A percentile compares a stretch with the other conserved stretches of the same genome.
These are phyloP conservation scores for Bhutanitis thaidina DNA, from an alignment of 2,888 invertebrate genomes.

Conservation along the genomic window DNA sequence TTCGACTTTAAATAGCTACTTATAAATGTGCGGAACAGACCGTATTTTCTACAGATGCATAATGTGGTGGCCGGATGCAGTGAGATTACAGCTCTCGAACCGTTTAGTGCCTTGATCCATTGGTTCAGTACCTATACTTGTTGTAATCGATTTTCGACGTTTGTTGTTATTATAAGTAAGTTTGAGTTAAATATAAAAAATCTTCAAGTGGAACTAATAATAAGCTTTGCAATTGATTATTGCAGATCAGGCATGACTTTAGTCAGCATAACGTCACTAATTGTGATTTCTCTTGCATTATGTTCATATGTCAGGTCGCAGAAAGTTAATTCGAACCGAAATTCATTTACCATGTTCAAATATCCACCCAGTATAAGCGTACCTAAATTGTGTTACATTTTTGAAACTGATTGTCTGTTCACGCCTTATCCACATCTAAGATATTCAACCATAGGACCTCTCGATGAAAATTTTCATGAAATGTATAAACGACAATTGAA, in stretches of 20 bases:
- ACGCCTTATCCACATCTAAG: background rate
- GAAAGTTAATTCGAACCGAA: background rate
- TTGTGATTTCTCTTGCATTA: background rate
- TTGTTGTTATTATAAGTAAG: background rate
- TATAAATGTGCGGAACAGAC: slow-evolving; percentile 27
- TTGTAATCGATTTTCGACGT: background rate
- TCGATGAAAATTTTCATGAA: background rate
- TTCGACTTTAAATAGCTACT: slow-evolving; percentile 26
- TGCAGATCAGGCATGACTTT: slow-evolving; percentile 21
- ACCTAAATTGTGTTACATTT: background rate
- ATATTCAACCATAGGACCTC: background rate
- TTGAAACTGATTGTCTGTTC: background rate
- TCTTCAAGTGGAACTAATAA: slow-evolving; percentile 17
- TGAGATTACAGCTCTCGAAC: slow-evolving; percentile 27
- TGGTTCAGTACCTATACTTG: background rate
- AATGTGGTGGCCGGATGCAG: slow-evolving; percentile 26
- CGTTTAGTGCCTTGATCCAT: slow-evolving; percentile 8
- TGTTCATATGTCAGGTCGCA: background rate
- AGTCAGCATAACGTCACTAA: slow-evolving; percentile 1
- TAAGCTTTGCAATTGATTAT: slow-evolving; percentile 19
- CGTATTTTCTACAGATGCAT: slow-evolving; percentile 25
- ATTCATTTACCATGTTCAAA: background rate
- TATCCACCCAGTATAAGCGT: background rate
- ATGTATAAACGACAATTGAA: slow-evolving; percentile 7
- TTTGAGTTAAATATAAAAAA: background rate